Evolutionary conservation across 2,797 vertebrate species (phyloP).

Genomic region (Muraenolepis orangiensis): DNA sequence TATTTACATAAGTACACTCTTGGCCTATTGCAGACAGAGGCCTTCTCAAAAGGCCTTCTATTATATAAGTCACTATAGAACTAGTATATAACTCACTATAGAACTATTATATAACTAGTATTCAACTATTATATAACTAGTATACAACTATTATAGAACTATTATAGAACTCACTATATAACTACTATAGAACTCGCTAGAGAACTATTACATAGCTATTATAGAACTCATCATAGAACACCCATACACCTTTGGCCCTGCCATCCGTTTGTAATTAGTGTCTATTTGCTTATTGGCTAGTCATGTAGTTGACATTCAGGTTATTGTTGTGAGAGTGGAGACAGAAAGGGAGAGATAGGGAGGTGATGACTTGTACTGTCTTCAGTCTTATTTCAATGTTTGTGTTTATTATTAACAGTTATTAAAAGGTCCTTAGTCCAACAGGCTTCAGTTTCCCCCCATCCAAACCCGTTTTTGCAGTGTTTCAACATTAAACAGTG

Average conservation of each 20-base stretch:
- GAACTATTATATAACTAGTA: no score
- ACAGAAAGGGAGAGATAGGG: not conserved
- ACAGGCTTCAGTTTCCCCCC: constrained; percentile 32
- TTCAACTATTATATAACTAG: no score
- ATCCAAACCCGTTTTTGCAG: constrained; percentile 61
- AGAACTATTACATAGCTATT: no score
- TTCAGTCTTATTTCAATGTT: constrained; percentile 14
- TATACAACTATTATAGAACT: no score
- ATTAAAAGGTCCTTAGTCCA: constrained; percentile 35
- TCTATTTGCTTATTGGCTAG: not conserved
- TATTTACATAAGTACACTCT: not conserved
- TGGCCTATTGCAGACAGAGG: no score
- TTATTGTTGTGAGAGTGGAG: not conserved
- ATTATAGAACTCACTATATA: no score
- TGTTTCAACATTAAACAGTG: constrained; percentile 31
- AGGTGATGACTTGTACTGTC: constrained; percentile 10
- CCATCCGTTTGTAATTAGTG: not conserved
- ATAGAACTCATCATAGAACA: no score
- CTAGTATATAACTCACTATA: no score
- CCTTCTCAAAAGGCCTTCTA: not conserved
- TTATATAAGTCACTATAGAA: not conserved
- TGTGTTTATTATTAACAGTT: constrained; percentile 21
- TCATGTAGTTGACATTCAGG: not conserved
- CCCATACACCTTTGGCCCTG: not conserved
- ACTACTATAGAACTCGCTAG: no score